These are phyloP conservation scores for Hirtodrosophila duncani DNA, from an alignment of 2,888 invertebrate genomes.

Conservation along the genomic window DNA sequence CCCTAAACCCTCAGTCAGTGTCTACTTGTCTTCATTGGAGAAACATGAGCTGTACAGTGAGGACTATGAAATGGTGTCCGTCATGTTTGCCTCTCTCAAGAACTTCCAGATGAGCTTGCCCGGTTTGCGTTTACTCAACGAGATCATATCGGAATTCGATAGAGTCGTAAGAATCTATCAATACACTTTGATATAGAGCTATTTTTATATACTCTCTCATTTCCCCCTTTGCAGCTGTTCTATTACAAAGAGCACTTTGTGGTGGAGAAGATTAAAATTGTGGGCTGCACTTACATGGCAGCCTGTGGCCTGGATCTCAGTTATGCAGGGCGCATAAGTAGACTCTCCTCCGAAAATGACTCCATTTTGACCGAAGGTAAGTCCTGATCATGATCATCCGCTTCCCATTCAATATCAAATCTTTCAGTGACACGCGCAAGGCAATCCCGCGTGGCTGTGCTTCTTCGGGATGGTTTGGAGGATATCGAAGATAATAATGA, in stretches of 20 bases:
- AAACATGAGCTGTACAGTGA: constrained; percentile 90
- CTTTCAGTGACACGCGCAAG: too few species aligned
- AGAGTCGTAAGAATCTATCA: constrained; percentile 82
- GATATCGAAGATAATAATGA: constrained; percentile 68
- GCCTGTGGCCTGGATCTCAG: constrained; percentile 92
- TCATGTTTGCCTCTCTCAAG: constrained; percentile 96
- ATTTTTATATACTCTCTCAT: background rate
- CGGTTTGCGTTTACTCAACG: constrained; percentile 86
- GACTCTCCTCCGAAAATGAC: constrained; percentile 5
- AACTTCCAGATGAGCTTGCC: constrained; percentile 85
- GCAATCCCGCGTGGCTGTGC: too few species aligned
- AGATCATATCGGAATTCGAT: constrained; percentile 95
- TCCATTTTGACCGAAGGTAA: background rate
- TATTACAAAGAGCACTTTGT: constrained; percentile 80
- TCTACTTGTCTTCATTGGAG: constrained; percentile 83
- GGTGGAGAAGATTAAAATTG: constrained; percentile 97
- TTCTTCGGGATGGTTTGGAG: background rate
- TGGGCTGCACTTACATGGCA: constrained; percentile 98
- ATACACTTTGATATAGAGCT: too few species aligned
- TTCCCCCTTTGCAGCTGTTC: constrained; percentile 80
- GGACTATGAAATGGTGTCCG: constrained; percentile 91
- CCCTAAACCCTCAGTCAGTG: constrained; percentile 80
- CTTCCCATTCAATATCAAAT: too few species aligned
- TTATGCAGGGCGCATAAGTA: constrained; percentile 78
- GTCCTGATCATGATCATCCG: too few species aligned